These are phyloP conservation scores for Halcyon smyrnensis DNA, from an alignment of 2,797 vertebrate species.

Conservation along the genomic window DNA sequence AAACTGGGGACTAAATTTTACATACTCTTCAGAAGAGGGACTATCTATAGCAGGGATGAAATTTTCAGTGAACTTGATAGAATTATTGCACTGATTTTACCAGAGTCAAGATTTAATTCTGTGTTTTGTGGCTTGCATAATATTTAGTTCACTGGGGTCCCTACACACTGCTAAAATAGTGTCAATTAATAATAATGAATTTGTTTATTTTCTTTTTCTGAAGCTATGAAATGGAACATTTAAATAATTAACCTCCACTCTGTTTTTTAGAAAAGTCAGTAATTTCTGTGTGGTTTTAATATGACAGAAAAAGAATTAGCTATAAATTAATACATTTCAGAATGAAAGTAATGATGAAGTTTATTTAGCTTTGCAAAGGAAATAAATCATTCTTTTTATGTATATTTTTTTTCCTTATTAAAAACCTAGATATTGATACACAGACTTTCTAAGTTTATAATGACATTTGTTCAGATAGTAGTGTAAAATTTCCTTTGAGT, in stretches of 20 bases:
- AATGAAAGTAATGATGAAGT: neutral
- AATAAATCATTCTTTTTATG: neutral
- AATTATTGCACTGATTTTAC: conserved; percentile 38
- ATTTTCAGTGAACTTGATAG: conserved; percentile 19
- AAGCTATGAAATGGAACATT: neutral
- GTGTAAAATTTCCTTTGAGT: neutral
- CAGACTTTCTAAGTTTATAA: neutral
- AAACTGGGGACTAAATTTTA: neutral
- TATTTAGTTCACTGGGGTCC: neutral
- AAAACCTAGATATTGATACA: neutral
- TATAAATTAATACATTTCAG: neutral
- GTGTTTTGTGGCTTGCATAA: neutral
- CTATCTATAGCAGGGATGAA: neutral
- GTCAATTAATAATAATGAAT: conserved; percentile 35
- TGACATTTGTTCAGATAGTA: neutral
- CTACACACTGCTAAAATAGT: neutral
- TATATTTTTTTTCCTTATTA: neutral
- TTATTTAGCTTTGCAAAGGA: neutral
- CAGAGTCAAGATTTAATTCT: conserved; percentile 3
- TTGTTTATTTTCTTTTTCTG: conserved; percentile 31
- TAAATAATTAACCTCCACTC: conserved; percentile 1
- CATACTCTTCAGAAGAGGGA: neutral
- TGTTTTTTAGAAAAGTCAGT: neutral
- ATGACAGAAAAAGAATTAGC: neutral
- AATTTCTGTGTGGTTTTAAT: neutral